Base-by-base conservation (phyloP, 37 sponge, comb jelly and placozoan species). In the Hexactinellida sp. region DNA sequence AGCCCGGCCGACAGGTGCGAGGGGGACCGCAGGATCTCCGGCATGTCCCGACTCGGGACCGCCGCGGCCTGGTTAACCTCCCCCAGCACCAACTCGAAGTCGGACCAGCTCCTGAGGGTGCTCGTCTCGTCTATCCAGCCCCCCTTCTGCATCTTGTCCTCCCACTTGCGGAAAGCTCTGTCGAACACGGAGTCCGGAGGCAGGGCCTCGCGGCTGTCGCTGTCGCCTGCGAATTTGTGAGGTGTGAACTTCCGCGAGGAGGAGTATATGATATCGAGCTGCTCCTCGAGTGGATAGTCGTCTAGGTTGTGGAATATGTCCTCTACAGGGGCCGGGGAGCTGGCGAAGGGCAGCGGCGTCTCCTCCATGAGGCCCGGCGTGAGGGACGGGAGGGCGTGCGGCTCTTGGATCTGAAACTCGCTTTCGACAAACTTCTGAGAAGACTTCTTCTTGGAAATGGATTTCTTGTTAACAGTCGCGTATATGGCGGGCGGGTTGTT, bases 211-310 rank as follows among this genome's bases (percentile, higher is more conserved):
- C 13, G 16, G 16, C 16, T 9, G 9, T 16, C 16, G 16, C 52
- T 47, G 76, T 23, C 13, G 25, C 76, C 28, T 25, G 19, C 13
- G 5, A 32, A 3, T 1, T 10, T 5, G 34, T 5, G 32, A 32
- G 76, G 76, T 63, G 76, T 63, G 76, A 63, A 63, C 34, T 63
- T 63, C 30, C 76, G 76, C 3, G 76, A 63, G 34, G 76, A 63
- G 13, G 76, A 10, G 76, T 63, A 63, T 63, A 63, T 63, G 19
- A 63, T 63, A n/a, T 63, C 76, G 3, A 63, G 3, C 13, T 63
- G 76, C 34, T 63, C 76, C 34, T 63, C 76, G 32, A 63, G 76
- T 7, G 76, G 76, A n/a, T 63, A 63, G 34, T n/a, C 30, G 30
- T 63, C 76, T 63, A 63, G 30, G 76, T 63, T 63, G 30, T 1